Percentiles rank a stretch among this genome's conserved stretches.
These are phyloP conservation scores for Grapholita molesta DNA, from an alignment of 1,140 invertebrate genomes.

Conservation along the genomic window DNA sequence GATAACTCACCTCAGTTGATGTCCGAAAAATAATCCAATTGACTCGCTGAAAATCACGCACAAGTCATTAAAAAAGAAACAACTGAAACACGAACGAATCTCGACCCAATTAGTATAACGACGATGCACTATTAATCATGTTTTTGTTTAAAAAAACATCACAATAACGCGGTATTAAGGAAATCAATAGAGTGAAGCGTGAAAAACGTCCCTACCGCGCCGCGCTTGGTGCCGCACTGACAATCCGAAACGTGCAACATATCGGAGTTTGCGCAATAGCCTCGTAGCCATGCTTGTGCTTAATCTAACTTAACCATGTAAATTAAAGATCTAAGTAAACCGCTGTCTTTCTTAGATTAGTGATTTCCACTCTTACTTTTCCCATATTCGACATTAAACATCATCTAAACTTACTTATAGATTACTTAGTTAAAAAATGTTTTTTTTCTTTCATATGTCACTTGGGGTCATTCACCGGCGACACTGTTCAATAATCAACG, in stretches of 20 bases:
- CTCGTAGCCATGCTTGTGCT: slow-evolving; percentile 23
- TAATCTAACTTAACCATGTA: slow-evolving; percentile 21
- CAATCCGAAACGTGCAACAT: slow-evolving; percentile 40
- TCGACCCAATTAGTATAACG: slow-evolving; percentile 17
- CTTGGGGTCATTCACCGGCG: background rate
- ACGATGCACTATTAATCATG: slow-evolving; percentile 33
- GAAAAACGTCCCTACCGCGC: slow-evolving; percentile 26
- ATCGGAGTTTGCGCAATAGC: slow-evolving; percentile 54
- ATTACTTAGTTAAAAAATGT: background rate
- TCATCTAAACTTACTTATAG: too few species aligned
- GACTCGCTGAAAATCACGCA: background rate
- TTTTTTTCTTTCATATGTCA: background rate
- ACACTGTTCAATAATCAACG: slow-evolving; percentile 1
- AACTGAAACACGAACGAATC: slow-evolving; percentile 22
- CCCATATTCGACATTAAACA: background rate
- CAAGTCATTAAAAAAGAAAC: slow-evolving; percentile 3
- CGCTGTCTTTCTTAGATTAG: background rate
- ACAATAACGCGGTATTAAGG: slow-evolving; percentile 48
- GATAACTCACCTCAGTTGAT: slow-evolving; percentile 7
- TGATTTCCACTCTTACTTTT: background rate
- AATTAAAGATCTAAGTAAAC: background rate
- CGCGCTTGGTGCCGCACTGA: slow-evolving; percentile 46
- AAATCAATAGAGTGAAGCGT: slow-evolving; percentile 40
- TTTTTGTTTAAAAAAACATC: slow-evolving; percentile 49
- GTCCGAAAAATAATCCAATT: slow-evolving; percentile 10